Conservation (phyloP, 2,113 vertebrate genomes). For the Aptenodytes patagonicus region DNA sequence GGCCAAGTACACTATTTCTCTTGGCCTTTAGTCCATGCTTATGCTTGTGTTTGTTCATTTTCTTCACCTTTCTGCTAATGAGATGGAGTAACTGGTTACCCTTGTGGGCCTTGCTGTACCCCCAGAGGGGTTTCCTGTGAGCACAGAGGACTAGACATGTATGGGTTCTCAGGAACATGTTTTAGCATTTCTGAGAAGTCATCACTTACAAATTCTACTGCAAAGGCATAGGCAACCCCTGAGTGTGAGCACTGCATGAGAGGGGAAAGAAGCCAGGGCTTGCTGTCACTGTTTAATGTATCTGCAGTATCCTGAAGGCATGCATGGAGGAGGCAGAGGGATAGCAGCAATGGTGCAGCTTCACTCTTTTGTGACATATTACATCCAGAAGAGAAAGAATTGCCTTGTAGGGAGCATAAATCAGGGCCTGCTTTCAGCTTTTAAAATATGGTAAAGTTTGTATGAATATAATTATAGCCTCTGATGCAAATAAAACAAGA, state of each 20-base stretch:
- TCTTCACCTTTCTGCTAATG: not conserved
- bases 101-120: not conserved
- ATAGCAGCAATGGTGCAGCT: not conserved
- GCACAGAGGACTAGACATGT: not conserved
- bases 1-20: not conserved
- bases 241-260: not conserved
- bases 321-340: not conserved
- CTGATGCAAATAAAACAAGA: constrained; percentile 65
- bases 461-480: constrained; percentile 51
- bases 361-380: not conserved
- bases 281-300: not conserved
- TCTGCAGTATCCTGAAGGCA: not conserved
- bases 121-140: not conserved
- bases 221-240: not conserved
- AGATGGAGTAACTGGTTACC: not conserved
- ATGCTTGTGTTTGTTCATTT: not conserved
- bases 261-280: not conserved
- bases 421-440: constrained; percentile 40
- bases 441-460: constrained; percentile 32
- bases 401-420: constrained; percentile 61
- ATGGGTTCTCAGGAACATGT: not conserved
- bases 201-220: not conserved
- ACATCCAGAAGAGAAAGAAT: constrained; percentile 9
- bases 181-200: not conserved
- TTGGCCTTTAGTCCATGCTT: not conserved